Percentiles rank a stretch among this genome's conserved stretches.
Evolutionary conservation across 1,140 invertebrate species (phyloP).

Genomic region (Hylaeus anthracinus): DNA sequence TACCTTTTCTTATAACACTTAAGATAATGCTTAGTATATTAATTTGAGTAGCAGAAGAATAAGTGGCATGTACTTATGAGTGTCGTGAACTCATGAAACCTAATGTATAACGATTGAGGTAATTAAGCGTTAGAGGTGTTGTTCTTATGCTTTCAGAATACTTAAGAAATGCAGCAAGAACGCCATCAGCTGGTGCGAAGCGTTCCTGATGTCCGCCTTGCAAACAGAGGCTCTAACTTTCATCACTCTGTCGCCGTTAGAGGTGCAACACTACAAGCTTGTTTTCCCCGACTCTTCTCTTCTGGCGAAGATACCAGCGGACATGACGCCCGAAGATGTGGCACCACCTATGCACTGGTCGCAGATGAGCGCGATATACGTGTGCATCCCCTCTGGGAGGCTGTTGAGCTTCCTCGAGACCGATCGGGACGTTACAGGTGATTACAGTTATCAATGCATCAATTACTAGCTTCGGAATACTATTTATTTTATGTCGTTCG

Average conservation of each 20-base stretch:
- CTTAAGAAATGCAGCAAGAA: conserved; percentile 24
- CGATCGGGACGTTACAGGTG: conserved; percentile 42
- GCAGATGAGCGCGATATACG: conserved; percentile 15
- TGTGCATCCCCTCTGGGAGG: conserved; percentile 38
- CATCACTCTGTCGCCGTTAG: conserved; percentile 7
- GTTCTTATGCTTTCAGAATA: conserved; percentile 5
- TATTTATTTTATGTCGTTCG: neutral
- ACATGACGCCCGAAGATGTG: conserved; percentile 56
- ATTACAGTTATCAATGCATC: neutral
- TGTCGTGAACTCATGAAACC: too few relatives aligned
- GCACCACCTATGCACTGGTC: conserved; percentile 46
- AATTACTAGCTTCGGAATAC: neutral
- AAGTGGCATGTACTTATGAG: too few relatives aligned
- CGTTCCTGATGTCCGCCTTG: conserved; percentile 40
- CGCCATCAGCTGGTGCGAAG: conserved; percentile 61
- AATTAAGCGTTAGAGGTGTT: too few relatives aligned
- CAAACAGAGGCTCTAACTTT: conserved; percentile 27
- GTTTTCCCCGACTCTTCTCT: conserved; percentile 39
- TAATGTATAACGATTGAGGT: too few relatives aligned
- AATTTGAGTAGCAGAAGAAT: too few relatives aligned
- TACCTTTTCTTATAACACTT: too few relatives aligned
- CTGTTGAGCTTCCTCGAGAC: neutral
- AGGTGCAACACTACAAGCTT: conserved; percentile 5
- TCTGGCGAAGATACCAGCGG: conserved; percentile 30
- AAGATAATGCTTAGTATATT: too few relatives aligned